Evolutionary conservation across 2,113 vertebrate genomes (phyloP).

Genomic region (Lagopus muta): DNA sequence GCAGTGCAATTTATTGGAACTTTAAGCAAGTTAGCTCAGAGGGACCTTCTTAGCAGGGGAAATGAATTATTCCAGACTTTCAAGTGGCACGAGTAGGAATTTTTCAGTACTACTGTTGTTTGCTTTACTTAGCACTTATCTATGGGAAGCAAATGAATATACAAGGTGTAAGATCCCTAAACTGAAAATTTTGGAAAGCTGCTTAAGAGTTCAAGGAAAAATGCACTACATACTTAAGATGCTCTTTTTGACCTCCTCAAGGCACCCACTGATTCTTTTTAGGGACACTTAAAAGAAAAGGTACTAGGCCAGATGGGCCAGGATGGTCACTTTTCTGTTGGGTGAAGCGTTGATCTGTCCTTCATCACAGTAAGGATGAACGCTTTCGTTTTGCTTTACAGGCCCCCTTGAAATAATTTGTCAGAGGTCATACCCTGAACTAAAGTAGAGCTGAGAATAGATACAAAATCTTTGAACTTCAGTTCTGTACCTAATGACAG

Average conservation of each 20-base stretch:
- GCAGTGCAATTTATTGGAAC: neutral
- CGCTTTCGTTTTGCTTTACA: neutral
- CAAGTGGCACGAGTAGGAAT: neutral
- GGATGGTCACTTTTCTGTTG: neutral
- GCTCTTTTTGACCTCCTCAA: slow-evolving; percentile 20
- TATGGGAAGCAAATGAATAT: neutral
- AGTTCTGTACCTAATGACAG: neutral
- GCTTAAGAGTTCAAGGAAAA: neutral
- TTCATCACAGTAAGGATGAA: neutral
- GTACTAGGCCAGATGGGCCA: neutral
- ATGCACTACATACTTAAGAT: neutral
- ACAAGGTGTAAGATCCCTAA: neutral
- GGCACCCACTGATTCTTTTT: neutral
- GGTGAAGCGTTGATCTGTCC: neutral
- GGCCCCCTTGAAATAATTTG: neutral
- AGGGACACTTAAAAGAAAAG: neutral
- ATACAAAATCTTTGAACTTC: neutral
- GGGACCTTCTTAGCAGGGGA: neutral
- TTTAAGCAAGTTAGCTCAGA: neutral
- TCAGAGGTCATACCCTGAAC: slow-evolving; percentile 19
- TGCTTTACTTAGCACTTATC: neutral
- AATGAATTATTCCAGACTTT: neutral
- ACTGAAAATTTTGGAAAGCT: neutral
- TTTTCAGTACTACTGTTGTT: neutral
- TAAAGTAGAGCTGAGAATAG: slow-evolving; percentile 17